Evolutionary conservation across 2,888 invertebrate species (phyloP), one percentile per base, ranked within the genome.

Genomic region (Leptinotarsa peninsularis): DNA sequence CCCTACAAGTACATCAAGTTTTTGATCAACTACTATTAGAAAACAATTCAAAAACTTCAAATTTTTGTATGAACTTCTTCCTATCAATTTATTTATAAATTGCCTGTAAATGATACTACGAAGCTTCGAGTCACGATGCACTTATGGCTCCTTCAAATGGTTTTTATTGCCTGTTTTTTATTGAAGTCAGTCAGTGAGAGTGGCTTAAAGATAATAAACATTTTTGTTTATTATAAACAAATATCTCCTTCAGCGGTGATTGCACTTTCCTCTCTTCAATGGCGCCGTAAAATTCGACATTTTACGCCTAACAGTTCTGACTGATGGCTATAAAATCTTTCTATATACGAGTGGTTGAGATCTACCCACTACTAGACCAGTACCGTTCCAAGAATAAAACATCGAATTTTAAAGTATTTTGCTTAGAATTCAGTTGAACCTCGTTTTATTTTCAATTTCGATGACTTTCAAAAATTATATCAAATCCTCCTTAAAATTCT

Each of bases 241-340:
- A 43, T 63, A 63, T 63, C 17, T 14, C 43, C 33, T 43, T 33
- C 27, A 33, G 63, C 58, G 43, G 18, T 33, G 70, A 70, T 58
- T 70, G 58, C 70, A 58, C 49, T 58, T 23, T 17, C 58, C 70
- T 70, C 58, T 58, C 58, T 5, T 21, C 18, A 70, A 70, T 58
- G 58, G 21, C 70, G 23, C 58, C 70, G 58, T 70, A 70, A 70
- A 70, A 43, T 70, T 49, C 58, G 17, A 33, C 70, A 43, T 70
- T 69, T 70, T 70, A 70, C 70, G 70, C 58, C 54, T 58, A 18
- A 49, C 15, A 33, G 1, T 70, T 70, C 4, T n/a, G 69, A 56
- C 52, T 33, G 56, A 56, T 49, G 43, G 58, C 70, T 17, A 70
- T 70, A 70, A 63, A 63, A 63, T 43, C 10, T 43, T 43, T 43